Percentiles rank a stretch among this genome's conserved stretches.
Conservation (phyloP, 2,888 invertebrate species). For the Trichogramma dendrolimi region DNA sequence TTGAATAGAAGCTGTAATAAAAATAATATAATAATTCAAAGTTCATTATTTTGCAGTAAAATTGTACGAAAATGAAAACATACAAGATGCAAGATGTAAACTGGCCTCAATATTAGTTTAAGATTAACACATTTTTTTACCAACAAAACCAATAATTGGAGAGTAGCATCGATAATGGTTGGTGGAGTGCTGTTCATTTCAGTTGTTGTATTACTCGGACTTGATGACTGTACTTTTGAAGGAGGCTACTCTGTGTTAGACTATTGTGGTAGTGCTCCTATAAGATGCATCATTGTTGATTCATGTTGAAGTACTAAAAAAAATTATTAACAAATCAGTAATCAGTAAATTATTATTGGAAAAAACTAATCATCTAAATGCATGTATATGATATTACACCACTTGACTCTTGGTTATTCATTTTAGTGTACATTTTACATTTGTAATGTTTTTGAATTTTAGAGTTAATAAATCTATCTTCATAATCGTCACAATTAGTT, state of each 20-base stretch:
- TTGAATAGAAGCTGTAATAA: slow-evolving; percentile 40
- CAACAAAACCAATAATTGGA: slow-evolving; percentile 73
- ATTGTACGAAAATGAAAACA: slow-evolving; percentile 33
- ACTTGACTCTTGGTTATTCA: too few species aligned
- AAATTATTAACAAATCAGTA: too few species aligned
- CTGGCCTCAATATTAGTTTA: slow-evolving; percentile 70
- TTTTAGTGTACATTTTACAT: too few species aligned
- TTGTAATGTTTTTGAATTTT: too few species aligned
- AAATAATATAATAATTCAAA: slow-evolving; percentile 1
- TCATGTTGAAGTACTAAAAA: slow-evolving; percentile 69
- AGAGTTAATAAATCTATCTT: too few species aligned
- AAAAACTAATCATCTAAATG: too few species aligned
- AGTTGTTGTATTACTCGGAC: slow-evolving; percentile 45
- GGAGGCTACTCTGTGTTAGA: slow-evolving; percentile 67
- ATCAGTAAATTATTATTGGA: neutral
- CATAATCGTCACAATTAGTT: too few species aligned
- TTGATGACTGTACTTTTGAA: slow-evolving; percentile 57
- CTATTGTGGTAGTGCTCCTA: slow-evolving; percentile 76
- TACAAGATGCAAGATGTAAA: slow-evolving; percentile 58
- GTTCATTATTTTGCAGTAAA: neutral
- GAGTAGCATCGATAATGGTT: slow-evolving; percentile 83
- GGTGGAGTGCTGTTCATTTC: slow-evolving; percentile 63
- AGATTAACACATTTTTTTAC: slow-evolving; percentile 73
- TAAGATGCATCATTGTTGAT: slow-evolving; percentile 76
- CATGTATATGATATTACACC: slow-evolving; percentile 51